These are phyloP conservation scores for Griposia aprilina DNA, from an alignment of 2,888 invertebrate genomes.

Conservation along the genomic window DNA sequence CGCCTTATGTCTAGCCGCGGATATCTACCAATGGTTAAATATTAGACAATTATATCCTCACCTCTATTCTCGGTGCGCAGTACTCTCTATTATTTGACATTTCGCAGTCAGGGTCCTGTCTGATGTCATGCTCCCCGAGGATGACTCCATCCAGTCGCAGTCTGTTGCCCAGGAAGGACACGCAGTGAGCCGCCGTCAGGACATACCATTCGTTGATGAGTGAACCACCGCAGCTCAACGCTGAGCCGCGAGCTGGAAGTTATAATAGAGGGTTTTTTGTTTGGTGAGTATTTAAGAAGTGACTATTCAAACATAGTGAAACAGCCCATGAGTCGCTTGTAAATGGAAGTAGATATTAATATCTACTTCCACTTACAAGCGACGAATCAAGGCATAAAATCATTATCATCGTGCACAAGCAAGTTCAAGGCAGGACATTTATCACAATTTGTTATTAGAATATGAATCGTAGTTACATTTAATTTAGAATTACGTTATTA, in stretches of 20 bases:
- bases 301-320: background rate
- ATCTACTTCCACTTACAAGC: no score
- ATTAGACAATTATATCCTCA: conserved; percentile 58
- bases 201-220: conserved; percentile 89
- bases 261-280: background rate
- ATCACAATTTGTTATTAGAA: background rate
- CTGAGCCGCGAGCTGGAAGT: conserved; percentile 73
- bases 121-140: conserved; percentile 91
- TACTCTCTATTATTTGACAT: conserved; percentile 75
- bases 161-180: conserved; percentile 85
- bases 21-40: background rate
- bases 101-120: conserved; percentile 85
- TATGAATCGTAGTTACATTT: background rate
- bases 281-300: background rate
- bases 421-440: background rate
- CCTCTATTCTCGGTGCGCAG: conserved; percentile 79
- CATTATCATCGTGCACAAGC: background rate
- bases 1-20: background rate
- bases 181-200: conserved; percentile 91
- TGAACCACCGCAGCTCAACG: conserved; percentile 88
- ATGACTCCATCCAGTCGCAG: conserved; percentile 86
- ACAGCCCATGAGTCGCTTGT: background rate
- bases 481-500: background rate
- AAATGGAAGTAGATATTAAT: background rate
- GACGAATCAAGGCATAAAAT: background rate